Conservation (phyloP, 2,113 vertebrate genomes). For the Equus quagga region DNA sequence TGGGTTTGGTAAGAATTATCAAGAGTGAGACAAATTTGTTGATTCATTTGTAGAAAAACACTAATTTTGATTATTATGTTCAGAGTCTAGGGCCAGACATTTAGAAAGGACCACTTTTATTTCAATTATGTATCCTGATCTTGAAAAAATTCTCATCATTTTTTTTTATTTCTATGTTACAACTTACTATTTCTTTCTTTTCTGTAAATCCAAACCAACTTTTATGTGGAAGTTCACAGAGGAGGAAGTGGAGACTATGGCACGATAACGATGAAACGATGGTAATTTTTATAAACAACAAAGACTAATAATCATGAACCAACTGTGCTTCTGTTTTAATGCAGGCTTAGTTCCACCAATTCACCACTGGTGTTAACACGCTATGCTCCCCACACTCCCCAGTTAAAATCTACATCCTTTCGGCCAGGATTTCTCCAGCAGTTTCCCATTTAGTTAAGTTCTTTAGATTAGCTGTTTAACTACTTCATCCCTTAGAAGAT, state of each 20-base stretch:
- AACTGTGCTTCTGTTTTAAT: background rate
- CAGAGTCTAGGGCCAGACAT: background rate
- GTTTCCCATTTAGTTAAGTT: background rate
- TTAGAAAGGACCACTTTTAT: conserved; percentile 58
- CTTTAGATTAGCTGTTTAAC: background rate
- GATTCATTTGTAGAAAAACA: conserved; percentile 13
- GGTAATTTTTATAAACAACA: background rate
- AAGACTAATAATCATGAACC: background rate
- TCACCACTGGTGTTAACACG: background rate
- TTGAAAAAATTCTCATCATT: background rate
- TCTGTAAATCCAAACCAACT: background rate
- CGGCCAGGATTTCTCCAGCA: background rate
- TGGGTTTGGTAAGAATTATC: conserved; percentile 13
- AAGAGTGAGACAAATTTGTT: background rate
- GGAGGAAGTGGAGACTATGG: background rate
- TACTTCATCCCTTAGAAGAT: background rate
- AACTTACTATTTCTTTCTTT: background rate
- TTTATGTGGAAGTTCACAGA: background rate
- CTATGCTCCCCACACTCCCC: background rate
- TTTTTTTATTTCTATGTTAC: background rate
- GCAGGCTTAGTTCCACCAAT: background rate
- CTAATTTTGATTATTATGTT: conserved; percentile 25
- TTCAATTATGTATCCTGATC: background rate
- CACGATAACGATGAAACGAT: background rate
- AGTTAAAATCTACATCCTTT: background rate